Evolutionary conservation across 2,797 vertebrate species (phyloP), one percentile per base, ranked within the genome.

Genomic region (Enteromius radiatus): DNA sequence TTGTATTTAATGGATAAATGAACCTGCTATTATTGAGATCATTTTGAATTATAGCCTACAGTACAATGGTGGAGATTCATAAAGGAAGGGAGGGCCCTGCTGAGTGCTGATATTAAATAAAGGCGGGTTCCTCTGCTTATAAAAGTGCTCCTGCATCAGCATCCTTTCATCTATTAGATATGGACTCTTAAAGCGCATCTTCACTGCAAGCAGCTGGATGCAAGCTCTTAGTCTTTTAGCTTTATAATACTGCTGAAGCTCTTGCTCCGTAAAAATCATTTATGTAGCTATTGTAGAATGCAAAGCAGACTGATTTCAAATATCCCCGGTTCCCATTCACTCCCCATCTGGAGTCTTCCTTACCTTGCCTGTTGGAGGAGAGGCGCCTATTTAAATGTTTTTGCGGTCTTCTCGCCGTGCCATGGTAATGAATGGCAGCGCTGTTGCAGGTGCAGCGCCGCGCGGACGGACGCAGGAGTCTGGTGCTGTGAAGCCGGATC

Each of bases 281-380:
- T 15, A 43, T 80, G 36, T 47, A n/a, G n/a, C n/a, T n/a, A 26
- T 15, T 10, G 28, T 63, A 59, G 45, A 26, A 76, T 52, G 31
- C 38, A 47, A 31, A 43, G 43, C 63, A 76, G 14, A 74, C 47
- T 12, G 10, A 19, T 81, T 73, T 81, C 21, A 47, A 26, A 85
- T 43, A n/a, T 77, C 38, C 17, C 82, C 7, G 45, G 87, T 88
- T 84, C 88, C n/a, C 41, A 45, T 64, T 77, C 68, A 88, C 49
- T 23, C 17, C 59, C 76, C 87, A 73, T 78, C 21, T 41, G 38
- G 21, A 43, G 21, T 3, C 26, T 77, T 36, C 5, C 88, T 78
- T 95, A 95, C 94, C 94, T 94, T 93, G 92, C 89, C 87, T 91
- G 80, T 83, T 86, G 84, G 89, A 92, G 90, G 88, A 88, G 90